These are phyloP conservation scores for Pristionchus exspectatus DNA, from an alignment of 2,888 invertebrate genomes.

Conservation along the genomic window DNA sequence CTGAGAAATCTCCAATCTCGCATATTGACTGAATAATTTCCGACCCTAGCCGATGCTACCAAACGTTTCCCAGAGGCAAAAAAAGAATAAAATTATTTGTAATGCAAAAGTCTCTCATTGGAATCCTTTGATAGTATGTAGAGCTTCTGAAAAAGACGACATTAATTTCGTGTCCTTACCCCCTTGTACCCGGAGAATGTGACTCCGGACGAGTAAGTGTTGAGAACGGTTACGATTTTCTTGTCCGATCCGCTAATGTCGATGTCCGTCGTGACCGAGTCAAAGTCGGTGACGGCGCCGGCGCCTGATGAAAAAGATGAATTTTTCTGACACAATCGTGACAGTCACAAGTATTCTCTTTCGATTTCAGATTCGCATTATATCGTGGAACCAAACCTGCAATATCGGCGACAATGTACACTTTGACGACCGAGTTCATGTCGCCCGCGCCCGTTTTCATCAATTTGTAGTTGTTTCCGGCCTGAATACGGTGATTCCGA, in stretches of 20 bases:
- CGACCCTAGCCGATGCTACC: too few species aligned
- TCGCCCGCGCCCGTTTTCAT: neutral
- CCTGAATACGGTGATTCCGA: neutral
- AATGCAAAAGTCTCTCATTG: too few species aligned
- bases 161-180: too few species aligned
- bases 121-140: too few species aligned
- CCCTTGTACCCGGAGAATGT: neutral
- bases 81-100: too few species aligned
- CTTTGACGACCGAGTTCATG: neutral
- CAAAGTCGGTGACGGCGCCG: neutral
- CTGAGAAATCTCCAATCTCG: too few species aligned
- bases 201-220: neutral
- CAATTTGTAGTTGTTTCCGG: neutral
- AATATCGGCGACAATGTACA: neutral
- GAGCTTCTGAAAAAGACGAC: too few species aligned
- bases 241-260: neutral
- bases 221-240: neutral
- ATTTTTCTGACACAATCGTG: too few species aligned
- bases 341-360: too few species aligned
- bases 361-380: too few species aligned
- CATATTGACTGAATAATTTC: too few species aligned
- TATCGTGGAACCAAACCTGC: neutral
- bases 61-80: too few species aligned
- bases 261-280: neutral
- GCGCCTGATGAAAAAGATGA: neutral